phyloP scores from a whole-genome alignment of 92 coral and sea anemone species.

The Meandrina meandrites region DNA sequence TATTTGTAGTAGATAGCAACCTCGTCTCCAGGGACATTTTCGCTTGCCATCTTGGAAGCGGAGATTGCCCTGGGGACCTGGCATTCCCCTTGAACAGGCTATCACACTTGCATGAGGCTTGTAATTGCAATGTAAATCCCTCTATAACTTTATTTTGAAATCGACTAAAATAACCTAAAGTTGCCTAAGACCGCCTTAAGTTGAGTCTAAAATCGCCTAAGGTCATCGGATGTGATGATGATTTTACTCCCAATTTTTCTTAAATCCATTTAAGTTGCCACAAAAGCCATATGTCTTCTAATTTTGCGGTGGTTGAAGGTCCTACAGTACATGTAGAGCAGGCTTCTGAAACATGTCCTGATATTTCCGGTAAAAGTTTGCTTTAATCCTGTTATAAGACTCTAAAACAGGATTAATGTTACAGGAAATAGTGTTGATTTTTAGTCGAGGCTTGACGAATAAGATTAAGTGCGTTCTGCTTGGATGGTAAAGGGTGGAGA shows the following conservation, averaged over 20 bases:
- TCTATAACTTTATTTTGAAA: no score
- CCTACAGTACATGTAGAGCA: no score
- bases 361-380: constrained; percentile 1
- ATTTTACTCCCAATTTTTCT: neutral
- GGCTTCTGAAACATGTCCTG: neutral
- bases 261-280: neutral
- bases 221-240: neutral
- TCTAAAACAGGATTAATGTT: neutral
- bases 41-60: no score
- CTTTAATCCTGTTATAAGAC: neutral
- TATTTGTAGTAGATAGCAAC: no score
- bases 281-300: neutral
- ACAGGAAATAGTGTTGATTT: neutral
- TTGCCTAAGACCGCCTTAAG: neutral
- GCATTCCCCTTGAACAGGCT: no score
- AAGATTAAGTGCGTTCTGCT: neutral
- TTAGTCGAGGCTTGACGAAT: neutral
- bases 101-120: no score
- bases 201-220: neutral
- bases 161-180: neutral
- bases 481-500: neutral
- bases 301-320: neutral
- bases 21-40: no score
- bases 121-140: no score
- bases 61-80: no score